phyloP scores from a whole-genome alignment of 2,113 vertebrate genomes.

The Sturnira hondurensis region DNA sequence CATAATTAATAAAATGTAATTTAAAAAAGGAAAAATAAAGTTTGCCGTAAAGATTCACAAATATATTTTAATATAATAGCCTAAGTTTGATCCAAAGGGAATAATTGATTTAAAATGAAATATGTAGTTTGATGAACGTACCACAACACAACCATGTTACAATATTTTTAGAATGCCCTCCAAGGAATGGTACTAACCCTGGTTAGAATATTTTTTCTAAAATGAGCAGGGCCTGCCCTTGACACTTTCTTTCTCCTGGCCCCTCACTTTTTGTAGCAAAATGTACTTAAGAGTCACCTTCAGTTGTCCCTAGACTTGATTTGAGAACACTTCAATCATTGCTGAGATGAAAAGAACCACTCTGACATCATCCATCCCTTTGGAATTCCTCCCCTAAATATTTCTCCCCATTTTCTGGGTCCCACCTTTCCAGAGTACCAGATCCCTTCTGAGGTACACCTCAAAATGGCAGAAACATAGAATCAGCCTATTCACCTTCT shows the following conservation, averaged over 20 bases:
- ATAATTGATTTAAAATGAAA: constrained; percentile 9
- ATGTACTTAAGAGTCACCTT: not conserved
- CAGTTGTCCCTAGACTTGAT: not conserved
- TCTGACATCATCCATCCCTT: not conserved
- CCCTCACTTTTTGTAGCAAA: not conserved
- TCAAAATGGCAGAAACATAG: not conserved
- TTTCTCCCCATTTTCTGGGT: not conserved
- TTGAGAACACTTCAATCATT: not conserved
- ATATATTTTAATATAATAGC: not conserved
- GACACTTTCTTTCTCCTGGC: not conserved
- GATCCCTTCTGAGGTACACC: not conserved
- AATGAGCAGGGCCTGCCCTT: not conserved
- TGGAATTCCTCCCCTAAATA: not conserved
- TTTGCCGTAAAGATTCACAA: no score
- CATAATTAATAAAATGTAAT: no score
- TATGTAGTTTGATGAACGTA: not conserved
- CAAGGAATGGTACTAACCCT: no score
- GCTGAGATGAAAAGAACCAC: not conserved
- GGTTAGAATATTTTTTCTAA: not conserved
- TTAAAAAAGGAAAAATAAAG: no score
- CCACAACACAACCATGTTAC: not conserved
- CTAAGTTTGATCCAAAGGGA: not conserved
- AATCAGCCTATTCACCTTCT: not conserved
- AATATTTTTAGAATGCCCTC: not conserved
- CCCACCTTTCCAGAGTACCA: not conserved